Conservation (phyloP, 2,888 invertebrate species). For the Pseudolycoriella hygida region DNA sequence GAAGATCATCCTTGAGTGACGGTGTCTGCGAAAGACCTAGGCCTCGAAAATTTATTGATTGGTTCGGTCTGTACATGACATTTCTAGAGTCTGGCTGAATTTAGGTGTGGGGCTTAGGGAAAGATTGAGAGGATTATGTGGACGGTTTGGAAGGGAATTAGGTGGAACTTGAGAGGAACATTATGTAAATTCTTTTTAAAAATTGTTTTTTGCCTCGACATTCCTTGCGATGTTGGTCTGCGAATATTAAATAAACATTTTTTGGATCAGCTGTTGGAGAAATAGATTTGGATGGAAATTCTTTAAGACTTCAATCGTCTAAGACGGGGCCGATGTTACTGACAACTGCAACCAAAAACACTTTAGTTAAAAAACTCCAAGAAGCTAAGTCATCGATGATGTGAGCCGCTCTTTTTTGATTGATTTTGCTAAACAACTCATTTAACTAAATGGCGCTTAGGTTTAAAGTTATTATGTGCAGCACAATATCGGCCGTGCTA, state of each 20-base stretch:
- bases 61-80: no score
- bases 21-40: no score
- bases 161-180: no score
- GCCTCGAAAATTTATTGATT: no score
- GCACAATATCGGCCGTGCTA: slow-evolving; percentile 35
- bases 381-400: slow-evolving; percentile 50
- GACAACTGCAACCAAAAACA: slow-evolving; percentile 59
- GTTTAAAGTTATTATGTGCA: slow-evolving; percentile 35
- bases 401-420: slow-evolving; percentile 25
- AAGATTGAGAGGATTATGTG: no score
- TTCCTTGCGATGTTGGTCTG: no score
- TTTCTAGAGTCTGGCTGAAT: no score
- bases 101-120: no score
- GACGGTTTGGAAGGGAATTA: no score
- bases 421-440: background rate
- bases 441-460: slow-evolving; percentile 20
- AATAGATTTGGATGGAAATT: slow-evolving; percentile 45
- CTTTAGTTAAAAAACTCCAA: slow-evolving; percentile 53
- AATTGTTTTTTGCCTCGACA: no score
- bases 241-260: background rate
- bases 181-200: no score
- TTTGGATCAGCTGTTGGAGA: slow-evolving; percentile 47
- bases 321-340: slow-evolving; percentile 55
- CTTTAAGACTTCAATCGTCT: slow-evolving; percentile 55
- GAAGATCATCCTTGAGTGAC: no score